Evolutionary conservation across 2,113 vertebrate species (phyloP).

Genomic region (Illadopsis cleaveri): DNA sequence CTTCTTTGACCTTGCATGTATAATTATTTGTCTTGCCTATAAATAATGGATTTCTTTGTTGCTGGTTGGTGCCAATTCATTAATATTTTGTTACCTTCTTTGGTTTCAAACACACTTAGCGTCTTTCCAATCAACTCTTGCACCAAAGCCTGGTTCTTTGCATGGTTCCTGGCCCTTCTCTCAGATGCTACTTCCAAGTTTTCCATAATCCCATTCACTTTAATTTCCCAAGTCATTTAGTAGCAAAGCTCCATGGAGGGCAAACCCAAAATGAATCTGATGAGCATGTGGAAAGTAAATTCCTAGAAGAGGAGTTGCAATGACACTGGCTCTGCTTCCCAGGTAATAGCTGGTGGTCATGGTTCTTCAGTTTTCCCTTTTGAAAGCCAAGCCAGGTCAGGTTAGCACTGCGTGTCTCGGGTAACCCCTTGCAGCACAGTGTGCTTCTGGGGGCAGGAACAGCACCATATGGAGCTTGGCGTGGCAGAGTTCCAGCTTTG

Average conservation of each 20-base stretch:
- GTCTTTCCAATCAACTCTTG: background rate
- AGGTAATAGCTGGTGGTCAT: background rate
- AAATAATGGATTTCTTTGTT: constrained; percentile 55
- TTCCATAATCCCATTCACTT: background rate
- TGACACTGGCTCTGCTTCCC: background rate
- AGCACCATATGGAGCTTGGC: rapidly evolving
- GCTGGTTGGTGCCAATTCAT: constrained; percentile 25
- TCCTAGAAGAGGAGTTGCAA: background rate
- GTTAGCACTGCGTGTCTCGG: rapidly evolving
- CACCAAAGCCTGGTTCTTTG: background rate
- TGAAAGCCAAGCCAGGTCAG: background rate
- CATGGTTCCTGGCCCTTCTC: background rate
- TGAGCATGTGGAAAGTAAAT: background rate
- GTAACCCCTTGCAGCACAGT: background rate
- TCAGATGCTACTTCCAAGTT: background rate
- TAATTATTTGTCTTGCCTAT: constrained; percentile 45
- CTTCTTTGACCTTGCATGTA: constrained; percentile 45
- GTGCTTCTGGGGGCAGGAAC: background rate
- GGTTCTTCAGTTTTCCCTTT: background rate
- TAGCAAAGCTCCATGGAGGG: background rate
- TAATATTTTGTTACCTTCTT: constrained; percentile 38
- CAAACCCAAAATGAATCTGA: background rate
- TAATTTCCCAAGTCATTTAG: background rate
- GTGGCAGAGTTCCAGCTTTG: background rate
- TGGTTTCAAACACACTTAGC: background rate